Evolutionary conservation across 2,888 invertebrate species (phyloP), one percentile per base, ranked within the genome.

Genomic region (Tenodera sinensis): DNA sequence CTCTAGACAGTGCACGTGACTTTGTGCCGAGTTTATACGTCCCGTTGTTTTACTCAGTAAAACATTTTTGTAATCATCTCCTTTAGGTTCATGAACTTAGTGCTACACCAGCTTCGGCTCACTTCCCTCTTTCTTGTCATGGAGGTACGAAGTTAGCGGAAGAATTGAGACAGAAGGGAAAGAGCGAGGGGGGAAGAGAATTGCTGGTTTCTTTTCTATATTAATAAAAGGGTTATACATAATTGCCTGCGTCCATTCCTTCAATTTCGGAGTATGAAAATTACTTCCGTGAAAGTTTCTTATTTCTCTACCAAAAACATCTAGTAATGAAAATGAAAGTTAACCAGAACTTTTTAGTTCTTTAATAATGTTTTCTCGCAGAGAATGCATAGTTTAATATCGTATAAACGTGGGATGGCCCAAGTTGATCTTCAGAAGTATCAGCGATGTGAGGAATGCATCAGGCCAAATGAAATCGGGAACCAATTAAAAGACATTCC

Each of bases 221-320:
- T 87, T 87, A 34, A 83, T 82, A 83, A 71, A 20, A 87, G 71
- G 42, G 30, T 34, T 87, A 87, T 83, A 28, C 34, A 34, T 87
- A 87, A 87, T 83, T 87, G 87, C 87, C 82, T 42, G 28, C 82
- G 34, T 83, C 87, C 87, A 87, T 87, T 87, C 81, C 20, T 83
- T 87, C 34, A 83, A 83, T 83, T 87, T 83, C n/a, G 15, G 27
- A 83, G 87, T 82, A 87, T 82, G 71, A 87, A 87, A 81, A 87
- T 87, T 87, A n/a, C 34, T 87, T 71, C 82, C 34, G 34, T 42
- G n/a, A 34, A 83, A 87, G 42, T 25, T 81, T 71, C 12, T 83
- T 83, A 34, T 42, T 34, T 87, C 34, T 82, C 34, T 34, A 83
- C 42, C 25, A 42, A 82, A 87, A 87, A 87, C 34, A 83, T 82